Evolutionary conservation across 2,113 vertebrate genomes (phyloP), one percentile per base, ranked within the genome.

Genomic region (Phainopepla nitens): DNA sequence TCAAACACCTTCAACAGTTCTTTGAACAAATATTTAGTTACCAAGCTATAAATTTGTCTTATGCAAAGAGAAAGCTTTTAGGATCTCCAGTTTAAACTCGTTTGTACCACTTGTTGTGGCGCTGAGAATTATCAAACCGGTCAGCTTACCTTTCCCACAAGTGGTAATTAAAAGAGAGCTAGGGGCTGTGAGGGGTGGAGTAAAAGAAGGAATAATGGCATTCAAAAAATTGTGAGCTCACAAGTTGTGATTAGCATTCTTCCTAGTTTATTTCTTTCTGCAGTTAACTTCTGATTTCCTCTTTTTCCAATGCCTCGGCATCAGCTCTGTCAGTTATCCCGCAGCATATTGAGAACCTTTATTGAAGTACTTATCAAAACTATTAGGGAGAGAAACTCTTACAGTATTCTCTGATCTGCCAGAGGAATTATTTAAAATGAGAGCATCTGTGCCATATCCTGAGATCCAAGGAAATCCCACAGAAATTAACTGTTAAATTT

Each of bases 1-100:
- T 85, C 45, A 65, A 97, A 95, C 65, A 91, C 62, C 73, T 95
- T 88, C 65, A 87, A 82, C 82, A 91, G 94, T 85, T 35, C 87
- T 96, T 98, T 97, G 84, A 96, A 96, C 91, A 96, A 97, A 92
- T 96, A 95, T 85, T 92, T 97, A 96, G 89, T 94, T 97, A 97
- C 88, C 81, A 97, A 94, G 84, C 87, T 84, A 91, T 96, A 96
- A 96, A 96, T 92, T 96, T 13, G 25, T 77, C 94, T 93, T 90
- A 96, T 96, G 93, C 96, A 97, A 97, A 97, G 94, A 96, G 81
- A 90, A 96, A 95, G 95, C 84, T 91, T 97, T 97, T 89, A 95
- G 89, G 85, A 65, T 54, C 88, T 96, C 96, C 82, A 95, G 96
- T 95, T 96, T 75, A 96, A 96, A 97, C 95, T 96, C 41, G 82